Evolutionary conservation across 2,113 vertebrate species (phyloP), one percentile per base, ranked within the genome.

Genomic region (Syrrhaptes paradoxus): DNA sequence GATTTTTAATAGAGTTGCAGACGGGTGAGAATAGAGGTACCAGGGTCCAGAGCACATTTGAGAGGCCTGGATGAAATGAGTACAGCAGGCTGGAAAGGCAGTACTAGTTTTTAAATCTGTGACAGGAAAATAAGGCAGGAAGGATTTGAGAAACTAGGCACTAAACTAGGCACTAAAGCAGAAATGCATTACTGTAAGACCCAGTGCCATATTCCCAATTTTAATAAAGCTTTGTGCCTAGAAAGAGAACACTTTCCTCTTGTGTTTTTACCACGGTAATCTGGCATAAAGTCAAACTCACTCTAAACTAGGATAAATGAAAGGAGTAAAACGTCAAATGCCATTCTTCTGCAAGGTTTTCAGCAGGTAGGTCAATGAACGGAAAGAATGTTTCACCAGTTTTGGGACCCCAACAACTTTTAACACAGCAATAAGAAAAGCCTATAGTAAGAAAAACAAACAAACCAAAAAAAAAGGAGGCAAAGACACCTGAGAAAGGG

Each of bases 191-290:
- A 41, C 28, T 19, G 65, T 55, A 49, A 92, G 24, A 13, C 48
- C 38, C 24, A 43, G 31, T 32, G 38, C 25, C 11, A 18, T 77
- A 70, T 88, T 9, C 21, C 21, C 34, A 19, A 10, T 55, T 74
- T 63, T 89, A 83, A 45, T 66, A 75, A 75, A 63, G 12, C 17
- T 59, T 58, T 57, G 48, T 79, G 36, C 55, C 63, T 84, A 51
- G 58, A 72, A 87, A 93, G 72, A 70, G 26, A 87, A n/a, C 25
- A n/a, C 3, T 48, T 79, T 70, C 16, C 14, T 45, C 7, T 41
- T 71, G 15, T 3, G n/a, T 61, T 17, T 63, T 83, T 20, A 9
- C 31, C 26, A 55, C 0, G 0, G 34, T 88, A 36, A 55, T 48
- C 45, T 57, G 65, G 32, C 45, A n/a, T 32, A 38, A 4, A 22